These are phyloP conservation scores for Conchocele bisecta DNA, from an alignment of 2,888 invertebrate genomes.

Conservation along the genomic window DNA sequence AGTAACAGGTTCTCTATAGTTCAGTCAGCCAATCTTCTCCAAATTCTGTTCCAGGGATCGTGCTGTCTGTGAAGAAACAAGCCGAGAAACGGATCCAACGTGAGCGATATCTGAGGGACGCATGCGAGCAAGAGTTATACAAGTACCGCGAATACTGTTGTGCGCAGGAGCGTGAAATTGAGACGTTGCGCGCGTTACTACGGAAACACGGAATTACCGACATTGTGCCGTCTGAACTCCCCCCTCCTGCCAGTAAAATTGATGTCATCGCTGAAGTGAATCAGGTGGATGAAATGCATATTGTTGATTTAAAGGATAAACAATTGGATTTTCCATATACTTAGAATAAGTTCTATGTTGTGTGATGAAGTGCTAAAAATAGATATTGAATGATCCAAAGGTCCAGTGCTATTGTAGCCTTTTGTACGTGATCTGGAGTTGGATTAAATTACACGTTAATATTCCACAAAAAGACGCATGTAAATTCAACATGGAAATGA, in stretches of 20 bases:
- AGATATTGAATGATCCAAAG: no score
- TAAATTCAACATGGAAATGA: no score
- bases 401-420: no score
- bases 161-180: slow-evolving; percentile 81
- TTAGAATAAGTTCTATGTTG: no score
- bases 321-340: no score
- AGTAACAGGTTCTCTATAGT: no score
- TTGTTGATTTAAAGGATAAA: no score
- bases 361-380: no score
- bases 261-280: slow-evolving; percentile 79
- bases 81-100: slow-evolving; percentile 80
- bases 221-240: slow-evolving; percentile 64
- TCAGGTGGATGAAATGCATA: slow-evolving; percentile 56
- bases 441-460: no score
- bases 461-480: no score
- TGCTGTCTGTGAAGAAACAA: slow-evolving; percentile 81
- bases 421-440: no score
- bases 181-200: slow-evolving; percentile 78
- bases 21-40: background rate
- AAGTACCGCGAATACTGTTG: slow-evolving; percentile 81
- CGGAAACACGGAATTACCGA: slow-evolving; percentile 79
- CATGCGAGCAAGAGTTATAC: slow-evolving; percentile 81
- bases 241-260: slow-evolving; percentile 70
- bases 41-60: slow-evolving; percentile 70
- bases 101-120: slow-evolving; percentile 77